A percentile compares a stretch with the other conserved stretches of the same genome.
These are phyloP conservation scores for Lutra lutra DNA, from an alignment of 2,797 vertebrate genomes.

Conservation along the genomic window DNA sequence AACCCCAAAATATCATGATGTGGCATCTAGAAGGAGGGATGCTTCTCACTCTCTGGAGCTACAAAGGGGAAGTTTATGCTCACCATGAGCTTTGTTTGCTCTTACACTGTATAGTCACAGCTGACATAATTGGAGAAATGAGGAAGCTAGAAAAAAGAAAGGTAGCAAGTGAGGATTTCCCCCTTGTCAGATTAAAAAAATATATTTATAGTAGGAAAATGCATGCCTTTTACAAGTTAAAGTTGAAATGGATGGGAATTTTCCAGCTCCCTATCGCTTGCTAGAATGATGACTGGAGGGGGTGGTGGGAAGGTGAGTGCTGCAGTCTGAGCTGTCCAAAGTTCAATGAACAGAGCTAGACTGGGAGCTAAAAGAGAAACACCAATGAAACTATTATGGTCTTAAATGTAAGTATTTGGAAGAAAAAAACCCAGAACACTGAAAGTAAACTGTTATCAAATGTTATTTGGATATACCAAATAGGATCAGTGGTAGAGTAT, in stretches of 20 bases:
- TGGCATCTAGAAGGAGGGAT: neutral
- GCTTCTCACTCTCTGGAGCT: neutral
- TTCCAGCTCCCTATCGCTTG: neutral
- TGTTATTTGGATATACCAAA: conserved; percentile 74
- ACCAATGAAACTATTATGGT: conserved; percentile 62
- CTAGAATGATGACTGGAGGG: conserved; percentile 54
- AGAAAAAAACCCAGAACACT: conserved; percentile 53
- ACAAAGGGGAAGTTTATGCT: neutral
- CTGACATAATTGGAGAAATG: neutral
- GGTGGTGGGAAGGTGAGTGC: conserved; percentile 58
- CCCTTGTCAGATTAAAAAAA: neutral
- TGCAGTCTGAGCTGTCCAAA: conserved; percentile 85
- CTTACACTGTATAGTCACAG: neutral
- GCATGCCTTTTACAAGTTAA: conserved; percentile 44
- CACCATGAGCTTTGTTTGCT: neutral
- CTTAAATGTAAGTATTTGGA: conserved; percentile 68
- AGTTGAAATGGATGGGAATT: conserved; percentile 31
- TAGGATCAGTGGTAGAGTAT: conserved; percentile 76
- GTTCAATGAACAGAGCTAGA: conserved; percentile 85
- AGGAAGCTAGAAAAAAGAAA: conserved; percentile 5
- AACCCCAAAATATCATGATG: neutral
- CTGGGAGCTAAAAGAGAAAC: conserved; percentile 81
- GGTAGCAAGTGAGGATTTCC: neutral
- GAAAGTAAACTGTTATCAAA: conserved; percentile 80
- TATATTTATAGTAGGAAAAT: conserved; percentile 21